Evolutionary conservation across 2,888 invertebrate species (phyloP).

Genomic region (Podotricha telesiphe): DNA sequence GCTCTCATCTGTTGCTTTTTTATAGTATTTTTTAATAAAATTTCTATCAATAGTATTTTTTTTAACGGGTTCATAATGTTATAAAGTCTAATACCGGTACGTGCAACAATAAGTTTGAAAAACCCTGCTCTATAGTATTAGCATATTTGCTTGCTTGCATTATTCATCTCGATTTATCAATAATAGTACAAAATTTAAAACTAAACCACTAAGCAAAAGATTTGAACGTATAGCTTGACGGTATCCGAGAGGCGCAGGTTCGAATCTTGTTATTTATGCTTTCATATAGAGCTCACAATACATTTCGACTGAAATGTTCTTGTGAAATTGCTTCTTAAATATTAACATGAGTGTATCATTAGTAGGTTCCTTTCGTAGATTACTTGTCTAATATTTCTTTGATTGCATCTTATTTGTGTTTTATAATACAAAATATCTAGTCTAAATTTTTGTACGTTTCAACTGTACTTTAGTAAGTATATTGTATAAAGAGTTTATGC

Average conservation of each 20-base stretch:
- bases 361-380: neutral
- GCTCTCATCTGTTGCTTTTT: too few relatives aligned
- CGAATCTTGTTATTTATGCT: too few relatives aligned
- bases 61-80: too few relatives aligned
- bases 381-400: neutral
- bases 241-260: too few relatives aligned
- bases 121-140: too few relatives aligned
- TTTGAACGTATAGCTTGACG: too few relatives aligned
- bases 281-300: neutral
- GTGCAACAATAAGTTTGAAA: too few relatives aligned
- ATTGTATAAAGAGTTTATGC: conserved; percentile 40
- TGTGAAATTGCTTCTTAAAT: neutral
- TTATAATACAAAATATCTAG: conserved; percentile 43
- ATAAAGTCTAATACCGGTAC: too few relatives aligned
- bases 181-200: neutral
- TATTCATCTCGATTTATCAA: neutral
- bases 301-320: neutral
- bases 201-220: too few relatives aligned
- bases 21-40: too few relatives aligned
- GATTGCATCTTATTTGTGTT: conserved; percentile 26
- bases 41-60: too few relatives aligned
- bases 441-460: conserved; percentile 45
- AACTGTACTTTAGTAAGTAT: conserved; percentile 40
- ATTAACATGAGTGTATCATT: neutral
- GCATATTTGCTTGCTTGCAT: too few relatives aligned